Percentiles rank a stretch among this genome's conserved stretches.
These are phyloP conservation scores for Desmodus rotundus DNA, from an alignment of 2,113 vertebrate genomes.

Conservation along the genomic window DNA sequence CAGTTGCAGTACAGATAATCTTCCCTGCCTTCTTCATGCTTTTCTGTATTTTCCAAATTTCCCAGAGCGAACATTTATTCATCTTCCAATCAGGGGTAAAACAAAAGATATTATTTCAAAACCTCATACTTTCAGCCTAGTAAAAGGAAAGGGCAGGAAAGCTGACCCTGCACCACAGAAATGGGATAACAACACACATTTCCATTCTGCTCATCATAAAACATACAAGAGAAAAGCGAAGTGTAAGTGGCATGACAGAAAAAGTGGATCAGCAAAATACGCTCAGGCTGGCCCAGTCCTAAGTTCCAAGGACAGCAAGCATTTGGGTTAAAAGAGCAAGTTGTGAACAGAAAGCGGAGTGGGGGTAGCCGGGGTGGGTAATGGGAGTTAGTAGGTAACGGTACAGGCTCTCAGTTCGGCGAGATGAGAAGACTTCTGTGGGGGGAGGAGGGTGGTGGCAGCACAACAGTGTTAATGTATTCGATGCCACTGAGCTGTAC, in stretches of 20 bases:
- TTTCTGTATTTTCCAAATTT: not conserved
- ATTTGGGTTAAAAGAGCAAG: not conserved
- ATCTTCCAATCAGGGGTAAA: not conserved
- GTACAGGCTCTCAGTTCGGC: not conserved
- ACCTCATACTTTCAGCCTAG: not conserved
- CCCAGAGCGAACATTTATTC: not conserved
- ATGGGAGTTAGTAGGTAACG: fast-evolving
- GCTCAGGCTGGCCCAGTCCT: not conserved
- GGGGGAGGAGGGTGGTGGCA: not conserved
- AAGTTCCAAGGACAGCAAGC: not conserved
- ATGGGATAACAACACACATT: not conserved
- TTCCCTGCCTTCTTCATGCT: not conserved
- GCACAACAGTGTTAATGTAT: fast-evolving
- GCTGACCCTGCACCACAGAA: not conserved
- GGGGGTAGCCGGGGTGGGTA: not conserved
- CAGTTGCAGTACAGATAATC: not conserved
- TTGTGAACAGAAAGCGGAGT: not conserved
- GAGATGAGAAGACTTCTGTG: not conserved
- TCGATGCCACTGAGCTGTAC: too few species aligned
- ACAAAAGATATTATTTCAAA: not conserved
- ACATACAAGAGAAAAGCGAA: fast-evolving
- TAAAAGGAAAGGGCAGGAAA: not conserved
- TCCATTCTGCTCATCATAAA: too few species aligned
- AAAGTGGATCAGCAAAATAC: too few species aligned
- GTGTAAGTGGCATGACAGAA: fast-evolving